Conservation (phyloP, 2,797 vertebrate genomes). For the Sitta carolinensis region DNA sequence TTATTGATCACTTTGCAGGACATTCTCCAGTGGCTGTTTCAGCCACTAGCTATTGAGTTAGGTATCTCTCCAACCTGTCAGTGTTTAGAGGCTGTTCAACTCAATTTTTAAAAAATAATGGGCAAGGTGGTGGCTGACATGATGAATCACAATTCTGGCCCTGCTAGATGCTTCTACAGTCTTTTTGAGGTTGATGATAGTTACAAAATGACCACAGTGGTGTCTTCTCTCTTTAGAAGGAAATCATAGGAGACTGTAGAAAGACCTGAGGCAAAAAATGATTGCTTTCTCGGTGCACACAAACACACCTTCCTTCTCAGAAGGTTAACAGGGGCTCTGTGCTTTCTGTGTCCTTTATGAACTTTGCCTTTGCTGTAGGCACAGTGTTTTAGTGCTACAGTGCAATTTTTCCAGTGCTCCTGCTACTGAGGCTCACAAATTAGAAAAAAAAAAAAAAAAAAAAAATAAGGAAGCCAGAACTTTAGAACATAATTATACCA, state of each 20-base stretch:
- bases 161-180: background rate
- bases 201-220: background rate
- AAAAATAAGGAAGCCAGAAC: background rate
- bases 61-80: background rate
- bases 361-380: slow-evolving; percentile 24
- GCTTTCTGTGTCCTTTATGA: background rate
- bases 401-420: background rate
- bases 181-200: background rate
- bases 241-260: background rate
- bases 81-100: background rate
- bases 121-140: background rate
- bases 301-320: slow-evolving; percentile 9
- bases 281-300: background rate
- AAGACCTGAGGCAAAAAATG: background rate
- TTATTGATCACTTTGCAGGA: background rate
- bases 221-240: background rate
- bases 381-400: background rate
- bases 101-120: background rate
- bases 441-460: background rate
- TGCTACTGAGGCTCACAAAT: background rate
- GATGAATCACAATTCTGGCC: background rate
- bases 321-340: slow-evolving; percentile 4
- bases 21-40: background rate
- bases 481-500: background rate
- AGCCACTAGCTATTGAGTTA: background rate